Percentiles rank a stretch among this genome's conserved stretches.
These are phyloP conservation scores for Semnopithecus entellus DNA, from an alignment of 2,113 vertebrate genomes.

Conservation along the genomic window DNA sequence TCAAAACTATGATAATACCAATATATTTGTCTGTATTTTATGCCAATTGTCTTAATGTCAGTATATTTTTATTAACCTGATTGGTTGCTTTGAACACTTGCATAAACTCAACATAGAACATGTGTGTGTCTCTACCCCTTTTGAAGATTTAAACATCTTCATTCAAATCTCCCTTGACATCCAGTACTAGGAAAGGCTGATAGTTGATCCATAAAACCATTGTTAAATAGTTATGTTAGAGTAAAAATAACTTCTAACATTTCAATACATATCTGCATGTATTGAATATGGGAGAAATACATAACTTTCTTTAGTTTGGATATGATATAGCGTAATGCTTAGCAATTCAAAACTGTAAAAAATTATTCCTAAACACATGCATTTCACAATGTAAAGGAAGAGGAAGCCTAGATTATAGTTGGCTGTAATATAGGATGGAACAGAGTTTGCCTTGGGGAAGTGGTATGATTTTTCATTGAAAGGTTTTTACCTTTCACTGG, in stretches of 20 bases:
- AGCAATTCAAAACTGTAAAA: neutral
- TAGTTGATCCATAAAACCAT: neutral
- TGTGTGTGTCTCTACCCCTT: neutral
- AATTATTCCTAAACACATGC: neutral
- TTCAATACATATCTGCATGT: neutral
- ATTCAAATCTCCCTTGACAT: neutral
- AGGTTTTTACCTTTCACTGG: neutral
- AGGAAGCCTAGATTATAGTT: neutral
- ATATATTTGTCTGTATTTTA: neutral
- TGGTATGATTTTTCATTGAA: neutral
- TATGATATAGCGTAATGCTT: neutral
- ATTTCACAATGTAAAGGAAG: neutral
- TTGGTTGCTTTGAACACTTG: neutral
- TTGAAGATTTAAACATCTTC: neutral
- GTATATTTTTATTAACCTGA: neutral
- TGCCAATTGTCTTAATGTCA: neutral
- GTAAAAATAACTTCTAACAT: neutral
- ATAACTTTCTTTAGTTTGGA: neutral
- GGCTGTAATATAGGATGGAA: neutral
- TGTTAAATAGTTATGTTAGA: slow-evolving; percentile 2
- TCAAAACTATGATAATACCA: neutral
- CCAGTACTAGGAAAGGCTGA: neutral
- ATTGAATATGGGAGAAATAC: neutral
- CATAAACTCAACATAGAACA: neutral
- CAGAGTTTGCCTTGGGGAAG: neutral